Evolutionary conservation across 1,140 invertebrate genomes (phyloP).

Genomic region (Popillia japonica): DNA sequence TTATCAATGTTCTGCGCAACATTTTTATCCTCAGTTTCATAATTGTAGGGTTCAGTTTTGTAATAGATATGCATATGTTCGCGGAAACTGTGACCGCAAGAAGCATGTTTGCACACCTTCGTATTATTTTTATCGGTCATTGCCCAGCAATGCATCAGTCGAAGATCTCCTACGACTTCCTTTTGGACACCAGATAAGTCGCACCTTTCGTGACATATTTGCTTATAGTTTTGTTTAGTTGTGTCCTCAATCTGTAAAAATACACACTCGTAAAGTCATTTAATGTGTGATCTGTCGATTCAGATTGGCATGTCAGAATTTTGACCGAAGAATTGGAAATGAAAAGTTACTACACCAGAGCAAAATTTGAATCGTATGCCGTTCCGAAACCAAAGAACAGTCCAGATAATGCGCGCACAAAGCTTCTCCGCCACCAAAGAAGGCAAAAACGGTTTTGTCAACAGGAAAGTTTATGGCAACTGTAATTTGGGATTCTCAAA

Average conservation of each 20-base stretch:
- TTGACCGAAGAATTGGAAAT: no score
- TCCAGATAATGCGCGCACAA: no score
- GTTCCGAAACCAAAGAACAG: no score
- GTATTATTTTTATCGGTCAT: not conserved
- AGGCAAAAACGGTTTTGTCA: no score
- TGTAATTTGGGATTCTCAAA: no score
- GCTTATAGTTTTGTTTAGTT: not conserved
- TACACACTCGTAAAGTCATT: not conserved
- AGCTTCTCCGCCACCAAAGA: no score
- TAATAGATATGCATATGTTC: slow-evolving; percentile 53
- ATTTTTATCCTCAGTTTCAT: slow-evolving; percentile 43
- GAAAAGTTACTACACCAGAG: no score
- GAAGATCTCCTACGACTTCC: not conserved
- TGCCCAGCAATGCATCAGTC: not conserved
- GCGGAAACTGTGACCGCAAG: slow-evolving; percentile 19
- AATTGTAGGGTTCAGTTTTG: slow-evolving; percentile 44
- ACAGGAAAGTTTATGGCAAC: no score
- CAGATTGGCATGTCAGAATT: no score
- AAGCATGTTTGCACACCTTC: not conserved
- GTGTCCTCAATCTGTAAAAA: not conserved
- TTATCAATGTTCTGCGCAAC: slow-evolving; percentile 41
- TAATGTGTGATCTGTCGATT: no score
- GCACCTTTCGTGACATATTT: not conserved
- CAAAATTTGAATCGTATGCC: no score
- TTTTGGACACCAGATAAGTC: not conserved